Evolutionary conservation across 2,888 invertebrate genomes (phyloP).

Genomic region (Pasiphila rectangulata): DNA sequence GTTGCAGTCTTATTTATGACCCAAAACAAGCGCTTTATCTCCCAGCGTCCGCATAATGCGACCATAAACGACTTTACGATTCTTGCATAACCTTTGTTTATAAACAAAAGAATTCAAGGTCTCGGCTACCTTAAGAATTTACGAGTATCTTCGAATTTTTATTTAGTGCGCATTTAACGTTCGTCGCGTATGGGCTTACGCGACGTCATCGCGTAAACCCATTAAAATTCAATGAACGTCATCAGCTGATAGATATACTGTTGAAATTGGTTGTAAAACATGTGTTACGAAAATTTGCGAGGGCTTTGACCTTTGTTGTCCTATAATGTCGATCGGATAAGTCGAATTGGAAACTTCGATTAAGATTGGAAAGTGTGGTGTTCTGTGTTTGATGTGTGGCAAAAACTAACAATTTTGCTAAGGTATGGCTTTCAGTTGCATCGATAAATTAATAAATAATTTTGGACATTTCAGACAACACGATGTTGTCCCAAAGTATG

Average conservation of each 20-base stretch:
- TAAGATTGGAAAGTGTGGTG: slow-evolving; percentile 34
- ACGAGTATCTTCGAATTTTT: slow-evolving; percentile 38
- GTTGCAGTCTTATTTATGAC: slow-evolving; percentile 80
- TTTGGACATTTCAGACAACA: no score
- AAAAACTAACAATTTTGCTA: no score
- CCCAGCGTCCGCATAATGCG: slow-evolving; percentile 72
- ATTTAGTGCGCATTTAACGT: slow-evolving; percentile 58
- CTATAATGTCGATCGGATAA: slow-evolving; percentile 28
- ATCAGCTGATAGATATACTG: slow-evolving; percentile 34
- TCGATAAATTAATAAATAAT: no score
- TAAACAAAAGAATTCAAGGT: slow-evolving; percentile 77
- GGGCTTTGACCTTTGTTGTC: slow-evolving; percentile 40
- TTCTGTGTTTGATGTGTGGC: not conserved
- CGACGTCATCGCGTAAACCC: slow-evolving; percentile 25
- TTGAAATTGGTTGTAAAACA: slow-evolving; percentile 43
- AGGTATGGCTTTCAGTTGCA: no score
- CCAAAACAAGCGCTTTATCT: slow-evolving; percentile 81
- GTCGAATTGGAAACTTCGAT: slow-evolving; percentile 25
- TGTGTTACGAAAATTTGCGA: slow-evolving; percentile 40
- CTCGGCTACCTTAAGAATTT: slow-evolving; percentile 53
- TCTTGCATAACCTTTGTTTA: slow-evolving; percentile 79
- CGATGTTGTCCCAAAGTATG: no score
- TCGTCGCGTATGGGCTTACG: slow-evolving; percentile 46
- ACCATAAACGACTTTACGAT: slow-evolving; percentile 71
- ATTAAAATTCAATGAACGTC: slow-evolving; percentile 56